Conservation (phyloP, 2,888 invertebrate genomes). For the Pseudeuparius sepicola region DNA sequence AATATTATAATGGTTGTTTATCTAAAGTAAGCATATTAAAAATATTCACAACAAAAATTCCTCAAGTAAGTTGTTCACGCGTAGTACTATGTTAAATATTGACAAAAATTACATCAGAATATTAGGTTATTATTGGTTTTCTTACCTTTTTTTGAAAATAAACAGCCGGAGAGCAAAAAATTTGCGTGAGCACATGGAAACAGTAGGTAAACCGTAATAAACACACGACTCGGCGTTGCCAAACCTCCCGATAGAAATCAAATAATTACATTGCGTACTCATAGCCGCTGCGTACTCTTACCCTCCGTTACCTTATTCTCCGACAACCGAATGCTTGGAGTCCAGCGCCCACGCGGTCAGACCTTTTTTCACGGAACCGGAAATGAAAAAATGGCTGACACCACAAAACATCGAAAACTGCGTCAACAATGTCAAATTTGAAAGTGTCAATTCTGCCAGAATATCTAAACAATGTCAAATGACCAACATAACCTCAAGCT, state of each 20-base stretch:
- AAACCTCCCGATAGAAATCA: background rate
- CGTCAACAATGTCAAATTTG: too few species aligned
- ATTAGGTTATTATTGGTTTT: background rate
- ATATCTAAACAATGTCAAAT: too few species aligned
- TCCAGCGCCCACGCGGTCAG: too few species aligned
- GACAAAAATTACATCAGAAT: background rate
- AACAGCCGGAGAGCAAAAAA: background rate
- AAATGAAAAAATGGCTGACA: too few species aligned
- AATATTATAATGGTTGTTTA: background rate
- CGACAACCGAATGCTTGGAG: too few species aligned
- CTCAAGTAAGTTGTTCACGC: background rate
- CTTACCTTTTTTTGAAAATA: constrained; percentile 2
- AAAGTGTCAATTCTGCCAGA: too few species aligned
- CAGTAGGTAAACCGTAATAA: background rate
- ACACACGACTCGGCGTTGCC: constrained; percentile 2
- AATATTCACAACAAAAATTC: background rate
- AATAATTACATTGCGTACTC: background rate
- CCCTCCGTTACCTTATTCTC: background rate
- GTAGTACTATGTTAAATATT: background rate
- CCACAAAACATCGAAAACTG: too few species aligned
- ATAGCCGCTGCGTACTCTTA: background rate
- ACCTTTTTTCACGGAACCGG: too few species aligned
- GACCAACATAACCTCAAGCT: too few species aligned
- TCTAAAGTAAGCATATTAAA: constrained; percentile 1
- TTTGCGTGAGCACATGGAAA: constrained; percentile 1